Evolutionary conservation across 2,797 vertebrate genomes (phyloP).

Genomic region (Morelia viridis): DNA sequence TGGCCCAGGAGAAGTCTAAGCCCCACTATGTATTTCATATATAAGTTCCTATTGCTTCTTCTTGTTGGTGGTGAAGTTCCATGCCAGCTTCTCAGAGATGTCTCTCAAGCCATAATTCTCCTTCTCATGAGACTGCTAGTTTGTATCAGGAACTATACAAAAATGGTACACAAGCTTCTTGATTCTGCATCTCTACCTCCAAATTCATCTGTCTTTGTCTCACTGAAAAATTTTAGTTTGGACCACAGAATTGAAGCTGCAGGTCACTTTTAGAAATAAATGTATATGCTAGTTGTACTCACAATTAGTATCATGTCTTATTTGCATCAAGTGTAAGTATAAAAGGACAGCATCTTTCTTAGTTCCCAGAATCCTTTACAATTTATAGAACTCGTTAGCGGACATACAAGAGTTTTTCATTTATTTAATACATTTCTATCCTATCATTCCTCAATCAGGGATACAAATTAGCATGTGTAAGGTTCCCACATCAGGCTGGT

Average conservation of each 20-base stretch:
- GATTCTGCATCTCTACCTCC: not conserved
- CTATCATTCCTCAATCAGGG: not conserved
- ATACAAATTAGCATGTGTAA: not conserved
- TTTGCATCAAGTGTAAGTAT: not conserved
- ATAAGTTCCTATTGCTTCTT: slow-evolving; percentile 6
- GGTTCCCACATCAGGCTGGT: not conserved
- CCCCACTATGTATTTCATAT: not conserved
- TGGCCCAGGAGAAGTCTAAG: not conserved
- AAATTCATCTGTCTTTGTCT: not conserved
- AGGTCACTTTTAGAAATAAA: not conserved
- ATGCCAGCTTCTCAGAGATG: slow-evolving; percentile 10
- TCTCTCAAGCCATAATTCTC: slow-evolving; percentile 19
- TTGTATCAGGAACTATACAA: not conserved
- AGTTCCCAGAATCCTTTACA: not conserved
- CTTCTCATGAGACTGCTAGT: not conserved
- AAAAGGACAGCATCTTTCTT: too few species aligned
- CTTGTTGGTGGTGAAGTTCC: slow-evolving; percentile 1
- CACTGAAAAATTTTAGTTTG: too few species aligned
- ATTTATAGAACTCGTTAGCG: not conserved
- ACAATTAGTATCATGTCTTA: not conserved
- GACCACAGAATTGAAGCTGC: too few species aligned
- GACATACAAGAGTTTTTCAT: not conserved
- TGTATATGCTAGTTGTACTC: not conserved
- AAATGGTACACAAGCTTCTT: slow-evolving; percentile 27
- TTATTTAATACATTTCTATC: not conserved